phyloP scores from a whole-genome alignment of 2,888 invertebrate genomes.

The Caenorhabditis becei region DNA sequence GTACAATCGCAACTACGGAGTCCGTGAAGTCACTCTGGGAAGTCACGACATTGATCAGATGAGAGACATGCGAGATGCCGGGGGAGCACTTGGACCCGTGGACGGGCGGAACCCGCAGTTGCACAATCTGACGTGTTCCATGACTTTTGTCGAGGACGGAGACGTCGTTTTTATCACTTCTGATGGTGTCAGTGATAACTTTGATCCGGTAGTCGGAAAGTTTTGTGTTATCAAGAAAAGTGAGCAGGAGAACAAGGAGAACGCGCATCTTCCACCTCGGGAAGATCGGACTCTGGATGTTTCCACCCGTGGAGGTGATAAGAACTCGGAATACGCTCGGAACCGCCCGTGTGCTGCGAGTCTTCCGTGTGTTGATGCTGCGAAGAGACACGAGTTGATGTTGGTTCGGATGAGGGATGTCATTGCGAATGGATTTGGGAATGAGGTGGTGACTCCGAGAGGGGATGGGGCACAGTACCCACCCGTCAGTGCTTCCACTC shows the following conservation, averaged over 20 bases:
- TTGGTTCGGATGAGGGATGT: constrained; percentile 87
- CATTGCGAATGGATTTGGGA: constrained; percentile 85
- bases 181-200: constrained; percentile 93
- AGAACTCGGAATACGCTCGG: constrained; percentile 64
- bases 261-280: constrained; percentile 63
- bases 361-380: constrained; percentile 87
- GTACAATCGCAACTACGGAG: constrained; percentile 88
- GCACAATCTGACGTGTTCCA: constrained; percentile 89
- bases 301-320: constrained; percentile 54
- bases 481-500: constrained; percentile 75
- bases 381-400: constrained; percentile 85
- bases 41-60: constrained; percentile 90
- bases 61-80: constrained; percentile 91
- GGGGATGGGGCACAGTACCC: constrained; percentile 82
- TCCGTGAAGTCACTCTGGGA: constrained; percentile 85
- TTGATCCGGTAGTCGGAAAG: constrained; percentile 93
- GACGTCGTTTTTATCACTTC: constrained; percentile 92
- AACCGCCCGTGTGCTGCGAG: constrained; percentile 76
- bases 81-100: constrained; percentile 91
- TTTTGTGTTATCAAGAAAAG: constrained; percentile 85
- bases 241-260: constrained; percentile 70
- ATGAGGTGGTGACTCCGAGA: constrained; percentile 41
- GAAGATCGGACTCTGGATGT: constrained; percentile 66
- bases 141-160: constrained; percentile 88
- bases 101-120: constrained; percentile 91